A percentile compares a stretch with the other conserved stretches of the same genome.
phyloP scores from a whole-genome alignment of 2,888 invertebrate genomes.

The Clusia tigrina region DNA sequence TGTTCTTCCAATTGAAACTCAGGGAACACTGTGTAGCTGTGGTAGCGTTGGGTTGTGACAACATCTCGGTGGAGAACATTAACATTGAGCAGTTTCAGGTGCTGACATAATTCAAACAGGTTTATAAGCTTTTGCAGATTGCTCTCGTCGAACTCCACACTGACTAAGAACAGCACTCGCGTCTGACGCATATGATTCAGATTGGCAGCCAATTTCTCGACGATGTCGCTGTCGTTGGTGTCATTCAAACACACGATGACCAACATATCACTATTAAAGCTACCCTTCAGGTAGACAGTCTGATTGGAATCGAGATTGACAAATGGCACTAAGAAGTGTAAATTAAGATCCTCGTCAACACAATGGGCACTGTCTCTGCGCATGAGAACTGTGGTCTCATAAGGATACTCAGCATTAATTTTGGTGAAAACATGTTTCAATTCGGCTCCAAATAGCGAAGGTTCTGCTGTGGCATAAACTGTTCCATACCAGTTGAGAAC shows the following conservation, averaged over 20 bases:
- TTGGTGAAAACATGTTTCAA: too few species aligned
- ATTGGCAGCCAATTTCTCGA: conserved; percentile 28
- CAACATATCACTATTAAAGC: conserved; percentile 29
- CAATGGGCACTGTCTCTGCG: too few species aligned
- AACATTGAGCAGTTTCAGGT: conserved; percentile 37
- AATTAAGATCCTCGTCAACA: too few species aligned
- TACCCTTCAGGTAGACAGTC: conserved; percentile 22
- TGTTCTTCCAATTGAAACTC: conserved; percentile 23
- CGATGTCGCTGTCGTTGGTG: not conserved
- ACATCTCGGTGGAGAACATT: conserved; percentile 31
- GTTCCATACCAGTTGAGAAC: too few species aligned
- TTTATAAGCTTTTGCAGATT: too few species aligned
- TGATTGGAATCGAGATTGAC: too few species aligned
- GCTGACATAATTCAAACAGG: conserved; percentile 32
- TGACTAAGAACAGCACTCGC: conserved; percentile 34
- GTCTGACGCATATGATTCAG: conserved; percentile 38
- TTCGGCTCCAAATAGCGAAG: too few species aligned
- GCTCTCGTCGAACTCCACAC: not conserved
- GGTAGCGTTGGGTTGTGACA: conserved; percentile 19
- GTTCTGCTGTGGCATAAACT: too few species aligned
- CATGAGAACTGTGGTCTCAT: too few species aligned
- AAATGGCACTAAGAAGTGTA: too few species aligned
- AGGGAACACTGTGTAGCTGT: conserved; percentile 43
- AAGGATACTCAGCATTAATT: too few species aligned
- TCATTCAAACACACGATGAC: conserved; percentile 35